Evolutionary conservation across 2,797 vertebrate species (phyloP).

Genomic region (Lacerta agilis): DNA sequence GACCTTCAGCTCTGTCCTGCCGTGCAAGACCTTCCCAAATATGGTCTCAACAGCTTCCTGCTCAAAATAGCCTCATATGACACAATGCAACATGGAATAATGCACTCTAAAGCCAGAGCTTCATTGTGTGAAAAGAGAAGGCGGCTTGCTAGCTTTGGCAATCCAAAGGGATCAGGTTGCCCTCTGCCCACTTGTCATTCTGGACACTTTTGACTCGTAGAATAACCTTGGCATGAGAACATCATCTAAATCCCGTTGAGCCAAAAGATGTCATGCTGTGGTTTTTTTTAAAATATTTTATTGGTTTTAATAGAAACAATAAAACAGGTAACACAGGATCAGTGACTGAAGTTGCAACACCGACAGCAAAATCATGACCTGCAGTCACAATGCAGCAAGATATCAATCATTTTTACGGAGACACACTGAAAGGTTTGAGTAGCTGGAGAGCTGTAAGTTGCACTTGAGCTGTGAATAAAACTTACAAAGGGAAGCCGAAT

Average conservation of each 20-base stretch:
- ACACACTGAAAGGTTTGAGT: no score
- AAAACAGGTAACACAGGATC: no score
- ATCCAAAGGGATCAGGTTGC: slow-evolving; percentile 58
- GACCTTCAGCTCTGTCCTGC: slow-evolving; percentile 70
- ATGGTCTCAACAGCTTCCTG: slow-evolving; percentile 65
- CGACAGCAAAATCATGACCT: no score
- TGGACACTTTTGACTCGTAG: not conserved
- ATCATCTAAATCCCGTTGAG: not conserved
- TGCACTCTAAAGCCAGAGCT: slow-evolving; percentile 68
- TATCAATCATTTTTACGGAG: no score
- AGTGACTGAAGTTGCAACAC: no score
- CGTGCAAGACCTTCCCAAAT: slow-evolving; percentile 71
- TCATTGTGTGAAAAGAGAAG: slow-evolving; percentile 63
- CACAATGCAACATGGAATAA: slow-evolving; percentile 66
- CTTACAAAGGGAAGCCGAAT: no score
- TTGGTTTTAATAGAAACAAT: no score
- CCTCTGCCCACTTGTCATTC: not conserved
- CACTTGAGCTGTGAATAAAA: no score
- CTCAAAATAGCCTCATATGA: slow-evolving; percentile 74
- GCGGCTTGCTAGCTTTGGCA: slow-evolving; percentile 39
- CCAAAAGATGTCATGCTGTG: not conserved
- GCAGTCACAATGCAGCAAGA: no score
- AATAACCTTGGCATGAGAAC: not conserved
- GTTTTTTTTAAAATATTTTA: no score
- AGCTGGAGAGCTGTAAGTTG: no score